Conservation (phyloP, 1,140 invertebrate genomes). For the Bombus huntii region DNA sequence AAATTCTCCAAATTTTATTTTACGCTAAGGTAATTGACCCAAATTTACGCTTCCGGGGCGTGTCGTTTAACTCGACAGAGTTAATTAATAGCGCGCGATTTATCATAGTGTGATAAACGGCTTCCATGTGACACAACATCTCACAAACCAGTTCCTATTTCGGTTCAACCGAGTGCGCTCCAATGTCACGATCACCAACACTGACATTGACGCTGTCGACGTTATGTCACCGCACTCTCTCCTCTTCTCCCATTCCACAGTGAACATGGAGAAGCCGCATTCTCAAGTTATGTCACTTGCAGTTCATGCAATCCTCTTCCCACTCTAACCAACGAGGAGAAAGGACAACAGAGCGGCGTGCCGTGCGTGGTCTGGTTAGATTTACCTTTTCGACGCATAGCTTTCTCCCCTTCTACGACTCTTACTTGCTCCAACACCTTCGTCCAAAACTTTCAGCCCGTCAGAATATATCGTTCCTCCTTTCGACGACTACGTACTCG, state of each 20-base stretch:
- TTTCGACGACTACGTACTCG: conserved; percentile 13
- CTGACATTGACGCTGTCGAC: conserved; percentile 66
- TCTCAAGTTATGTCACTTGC: conserved; percentile 65
- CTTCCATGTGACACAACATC: background rate
- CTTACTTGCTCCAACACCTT: background rate
- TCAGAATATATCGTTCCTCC: conserved; percentile 36
- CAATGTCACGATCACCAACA: conserved; percentile 43
- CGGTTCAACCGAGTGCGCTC: background rate
- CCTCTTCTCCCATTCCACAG: background rate
- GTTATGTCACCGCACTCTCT: conserved; percentile 62
- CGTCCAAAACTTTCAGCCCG: background rate
- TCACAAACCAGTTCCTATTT: background rate
- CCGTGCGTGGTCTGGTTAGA: background rate
- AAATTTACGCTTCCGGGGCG: too few relatives aligned
- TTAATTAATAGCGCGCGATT: background rate
- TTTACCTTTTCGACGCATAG: conserved; percentile 4
- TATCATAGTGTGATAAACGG: background rate
- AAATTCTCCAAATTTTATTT: too few relatives aligned
- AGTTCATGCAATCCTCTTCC: conserved; percentile 50
- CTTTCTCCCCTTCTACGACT: conserved; percentile 23
- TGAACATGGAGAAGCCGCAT: conserved; percentile 35
- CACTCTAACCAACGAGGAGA: conserved; percentile 20
- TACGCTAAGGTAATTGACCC: too few relatives aligned
- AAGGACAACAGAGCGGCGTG: conserved; percentile 8
- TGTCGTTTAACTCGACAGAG: too few relatives aligned